These are phyloP conservation scores for Tribolium castaneum DNA, from an alignment of 1,140 invertebrate genomes.

Conservation along the genomic window DNA sequence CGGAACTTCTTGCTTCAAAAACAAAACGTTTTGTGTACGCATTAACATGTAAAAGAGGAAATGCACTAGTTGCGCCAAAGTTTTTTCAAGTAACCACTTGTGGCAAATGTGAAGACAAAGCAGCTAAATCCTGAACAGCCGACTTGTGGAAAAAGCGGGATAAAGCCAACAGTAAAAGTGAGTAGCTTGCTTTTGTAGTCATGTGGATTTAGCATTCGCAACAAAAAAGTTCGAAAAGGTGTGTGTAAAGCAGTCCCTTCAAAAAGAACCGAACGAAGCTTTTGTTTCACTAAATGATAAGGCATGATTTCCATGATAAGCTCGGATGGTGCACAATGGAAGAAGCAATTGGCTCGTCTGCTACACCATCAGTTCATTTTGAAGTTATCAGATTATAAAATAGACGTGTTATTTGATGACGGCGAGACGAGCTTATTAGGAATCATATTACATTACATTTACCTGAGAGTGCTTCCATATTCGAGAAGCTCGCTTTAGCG, in stretches of 20 bases:
- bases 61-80: neutral
- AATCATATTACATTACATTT: constrained; percentile 33
- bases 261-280: neutral
- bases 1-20: too few species aligned
- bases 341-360: constrained; percentile 21
- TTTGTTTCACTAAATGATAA: constrained; percentile 4
- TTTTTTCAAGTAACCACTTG: neutral
- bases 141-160: neutral
- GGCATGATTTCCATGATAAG: neutral
- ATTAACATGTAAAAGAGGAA: neutral
- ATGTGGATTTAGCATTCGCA: neutral
- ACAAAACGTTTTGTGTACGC: too few species aligned
- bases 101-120: neutral
- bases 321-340: neutral
- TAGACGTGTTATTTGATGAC: constrained; percentile 35
- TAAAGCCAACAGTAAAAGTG: neutral
- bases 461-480: constrained; percentile 25
- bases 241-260: neutral
- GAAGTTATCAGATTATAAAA: constrained; percentile 28
- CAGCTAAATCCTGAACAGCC: neutral
- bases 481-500: constrained; percentile 21
- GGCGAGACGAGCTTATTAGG: constrained; percentile 34
- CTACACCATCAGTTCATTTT: constrained; percentile 19
- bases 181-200: neutral
- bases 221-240: neutral